Evolutionary conservation across 2,797 vertebrate genomes (phyloP), one percentile per base, ranked within the genome.

Genomic region (Melanotaenia parkinsoni): DNA sequence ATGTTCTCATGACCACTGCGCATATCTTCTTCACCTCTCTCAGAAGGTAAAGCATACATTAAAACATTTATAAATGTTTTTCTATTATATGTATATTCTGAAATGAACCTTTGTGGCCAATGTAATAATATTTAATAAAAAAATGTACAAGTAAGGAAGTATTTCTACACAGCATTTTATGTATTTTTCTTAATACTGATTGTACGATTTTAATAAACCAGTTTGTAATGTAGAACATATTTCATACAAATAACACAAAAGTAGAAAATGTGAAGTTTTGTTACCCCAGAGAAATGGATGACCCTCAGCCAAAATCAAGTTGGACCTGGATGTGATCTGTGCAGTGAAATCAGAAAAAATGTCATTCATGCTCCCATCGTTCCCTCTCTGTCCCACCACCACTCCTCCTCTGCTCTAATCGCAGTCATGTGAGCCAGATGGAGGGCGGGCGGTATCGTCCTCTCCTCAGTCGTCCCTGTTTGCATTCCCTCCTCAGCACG

Each of bases 401-500:
- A 62, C 80, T 83, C 80, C 80, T 82, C 83, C 76, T 81, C 84
- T 80, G 53, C 77, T 87, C 40, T 93, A 92, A 94, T 92, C 92
- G 2, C 78, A 84, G 87, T 95, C 94, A 94, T 94, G 94, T 94
- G 94, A 93, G 88, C 62, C 2, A 60, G 10, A 45, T 54, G 73
- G 63, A 67, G 80, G 61, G 26, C 11, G 67, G 70, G 67, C 18
- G 58, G 73, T 76, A 51, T 86, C 66, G 43, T 89, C 85, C 72
- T 79, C 71, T 79, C 58, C 47, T 63, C 67, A 28, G 67, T 77
- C 59, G 67, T 81, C 81, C 80, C 72, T 47, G 72, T 78, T 81
- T 82, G 67, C 77, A 76, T 79, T 75, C 83, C 74, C 68, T 66
- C 63, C 72, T 71, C 58, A 33, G 70, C 53, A 63, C 35, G 3